Percentiles rank a stretch among this genome's conserved stretches.
These are phyloP conservation scores for Acheta domesticus DNA, from an alignment of 2,888 invertebrate genomes.

Conservation along the genomic window DNA sequence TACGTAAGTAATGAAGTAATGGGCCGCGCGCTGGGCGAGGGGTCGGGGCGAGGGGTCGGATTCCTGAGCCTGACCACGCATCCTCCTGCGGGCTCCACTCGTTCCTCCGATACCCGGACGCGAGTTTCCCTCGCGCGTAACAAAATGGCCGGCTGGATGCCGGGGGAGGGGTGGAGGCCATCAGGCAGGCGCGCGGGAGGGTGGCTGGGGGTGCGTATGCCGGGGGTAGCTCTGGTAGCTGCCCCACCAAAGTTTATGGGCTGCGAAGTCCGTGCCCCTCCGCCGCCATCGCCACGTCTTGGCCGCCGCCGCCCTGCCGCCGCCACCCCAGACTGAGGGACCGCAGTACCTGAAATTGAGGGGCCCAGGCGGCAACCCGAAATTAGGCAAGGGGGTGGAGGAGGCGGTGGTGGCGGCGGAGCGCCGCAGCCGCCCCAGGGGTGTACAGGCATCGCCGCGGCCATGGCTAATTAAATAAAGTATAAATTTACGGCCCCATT, in stretches of 20 bases:
- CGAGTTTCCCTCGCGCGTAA: background rate
- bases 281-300: background rate
- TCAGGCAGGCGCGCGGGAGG: background rate
- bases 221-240: background rate
- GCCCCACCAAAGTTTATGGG: background rate
- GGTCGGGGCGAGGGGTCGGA: too few relatives aligned
- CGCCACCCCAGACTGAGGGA: background rate
- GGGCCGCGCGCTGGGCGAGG: too few relatives aligned
- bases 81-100: too few relatives aligned
- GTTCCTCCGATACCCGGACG: background rate
- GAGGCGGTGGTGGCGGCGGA: background rate
- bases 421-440: background rate
- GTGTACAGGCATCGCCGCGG: background rate
- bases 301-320: background rate
- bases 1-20: too few relatives aligned
- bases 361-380: background rate
- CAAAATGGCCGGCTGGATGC: background rate
- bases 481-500: slow-evolving; percentile 18
- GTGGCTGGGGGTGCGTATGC: background rate
- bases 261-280: background rate
- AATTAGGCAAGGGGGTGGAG: background rate
- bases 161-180: background rate
- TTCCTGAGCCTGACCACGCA: too few relatives aligned
- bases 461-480: slow-evolving; percentile 3
- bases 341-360: slow-evolving; percentile 18